These are phyloP conservation scores for Halcyon senegalensis DNA, from an alignment of 2,113 vertebrate genomes.

Conservation along the genomic window DNA sequence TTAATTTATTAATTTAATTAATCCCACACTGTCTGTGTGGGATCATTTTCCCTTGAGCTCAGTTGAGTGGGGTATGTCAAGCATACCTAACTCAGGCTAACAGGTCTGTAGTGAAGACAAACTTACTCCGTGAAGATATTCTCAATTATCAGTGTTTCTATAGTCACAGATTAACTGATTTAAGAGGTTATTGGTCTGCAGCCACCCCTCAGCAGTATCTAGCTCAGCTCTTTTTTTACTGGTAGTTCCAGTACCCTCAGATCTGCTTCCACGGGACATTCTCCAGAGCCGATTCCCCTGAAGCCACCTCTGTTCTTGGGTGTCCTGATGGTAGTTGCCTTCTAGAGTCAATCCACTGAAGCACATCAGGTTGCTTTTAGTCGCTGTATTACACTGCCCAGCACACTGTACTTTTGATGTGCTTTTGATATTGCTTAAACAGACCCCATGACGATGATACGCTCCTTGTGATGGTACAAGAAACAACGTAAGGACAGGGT, in stretches of 20 bases:
- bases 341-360: not conserved
- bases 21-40: not conserved
- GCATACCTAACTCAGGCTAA: not conserved
- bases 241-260: not conserved
- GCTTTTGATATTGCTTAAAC: not conserved
- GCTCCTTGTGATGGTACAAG: not conserved
- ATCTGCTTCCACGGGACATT: not conserved
- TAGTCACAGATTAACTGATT: not conserved
- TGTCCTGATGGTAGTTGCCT: not conserved
- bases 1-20: not conserved
- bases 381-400: fast-evolving
- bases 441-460: fast-evolving
- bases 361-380: not conserved
- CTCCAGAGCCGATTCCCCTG: not conserved
- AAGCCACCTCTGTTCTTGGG: not conserved
- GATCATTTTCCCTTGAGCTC: not conserved
- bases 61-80: not conserved
- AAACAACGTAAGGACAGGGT: not conserved
- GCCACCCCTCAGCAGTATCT: not conserved
- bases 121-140: not conserved
- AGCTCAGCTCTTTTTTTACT: not conserved
- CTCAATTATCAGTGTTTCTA: not conserved
- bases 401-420: fast-evolving
- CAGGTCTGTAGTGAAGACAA: not conserved
- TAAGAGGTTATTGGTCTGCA: not conserved